A percentile compares a stretch with the other conserved stretches of the same genome.
Evolutionary conservation across 1,140 invertebrate species (phyloP).

Genomic region (Episyrphus balteatus): DNA sequence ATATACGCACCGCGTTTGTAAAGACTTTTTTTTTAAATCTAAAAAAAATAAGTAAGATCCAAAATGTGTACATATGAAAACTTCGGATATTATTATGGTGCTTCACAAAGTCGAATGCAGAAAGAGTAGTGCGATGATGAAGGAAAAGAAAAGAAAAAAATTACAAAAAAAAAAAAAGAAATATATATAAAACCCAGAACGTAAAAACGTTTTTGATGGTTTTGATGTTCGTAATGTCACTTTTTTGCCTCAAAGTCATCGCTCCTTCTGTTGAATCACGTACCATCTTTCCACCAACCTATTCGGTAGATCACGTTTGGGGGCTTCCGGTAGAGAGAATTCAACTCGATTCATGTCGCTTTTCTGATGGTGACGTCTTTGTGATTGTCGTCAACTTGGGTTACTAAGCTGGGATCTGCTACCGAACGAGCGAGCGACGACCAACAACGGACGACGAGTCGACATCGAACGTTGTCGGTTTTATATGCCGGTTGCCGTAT

Average conservation of each 20-base stretch:
- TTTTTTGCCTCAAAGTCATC: constrained; percentile 22
- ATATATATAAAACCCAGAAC: too few relatives aligned
- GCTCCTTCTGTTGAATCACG: constrained; percentile 36
- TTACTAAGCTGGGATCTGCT: not conserved
- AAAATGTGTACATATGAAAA: too few relatives aligned
- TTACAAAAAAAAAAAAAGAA: too few relatives aligned
- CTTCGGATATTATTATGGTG: too few relatives aligned
- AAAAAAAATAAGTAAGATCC: too few relatives aligned
- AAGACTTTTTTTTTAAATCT: too few relatives aligned
- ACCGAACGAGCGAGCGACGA: not conserved
- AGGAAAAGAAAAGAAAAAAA: too few relatives aligned
- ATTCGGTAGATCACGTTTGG: constrained; percentile 36
- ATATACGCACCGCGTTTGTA: too few relatives aligned
- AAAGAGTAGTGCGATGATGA: too few relatives aligned
- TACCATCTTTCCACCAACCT: constrained; percentile 29
- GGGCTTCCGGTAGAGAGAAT: constrained; percentile 29
- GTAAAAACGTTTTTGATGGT: too few relatives aligned
- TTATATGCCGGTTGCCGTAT: not conserved
- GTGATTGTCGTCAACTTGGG: too few relatives aligned
- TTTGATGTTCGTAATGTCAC: not conserved
- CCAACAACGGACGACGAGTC: not conserved
- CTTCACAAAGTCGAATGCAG: too few relatives aligned
- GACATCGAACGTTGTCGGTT: not conserved
- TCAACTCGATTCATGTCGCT: not conserved
- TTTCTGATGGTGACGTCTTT: not conserved